Evolutionary conservation across 1,140 invertebrate species (phyloP).

Genomic region (Polypedilum vanderplanki): DNA sequence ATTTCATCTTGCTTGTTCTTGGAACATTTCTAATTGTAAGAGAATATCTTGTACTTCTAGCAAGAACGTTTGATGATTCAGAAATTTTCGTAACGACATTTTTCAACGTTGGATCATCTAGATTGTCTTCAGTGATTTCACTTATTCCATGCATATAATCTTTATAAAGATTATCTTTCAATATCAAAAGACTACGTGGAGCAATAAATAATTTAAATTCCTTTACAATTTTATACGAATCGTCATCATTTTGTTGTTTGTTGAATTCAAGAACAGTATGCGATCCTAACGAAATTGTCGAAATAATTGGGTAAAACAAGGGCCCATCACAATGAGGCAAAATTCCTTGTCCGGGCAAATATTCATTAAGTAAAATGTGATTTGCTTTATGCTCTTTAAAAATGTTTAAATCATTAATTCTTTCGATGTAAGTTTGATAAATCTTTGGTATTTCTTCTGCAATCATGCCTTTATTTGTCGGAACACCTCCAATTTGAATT

Average conservation of each 20-base stretch:
- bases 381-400: slow-evolving; percentile 79
- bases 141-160: slow-evolving; percentile 85
- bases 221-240: slow-evolving; percentile 30
- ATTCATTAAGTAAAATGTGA: slow-evolving; percentile 96
- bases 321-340: slow-evolving; percentile 94
- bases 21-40: slow-evolving; percentile 91
- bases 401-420: slow-evolving; percentile 60
- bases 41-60: slow-evolving; percentile 71
- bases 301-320: slow-evolving; percentile 85
- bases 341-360: slow-evolving; percentile 86
- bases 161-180: slow-evolving; percentile 76
- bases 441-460: slow-evolving; percentile 82
- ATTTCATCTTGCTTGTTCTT: slow-evolving; percentile 73
- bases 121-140: slow-evolving; percentile 65
- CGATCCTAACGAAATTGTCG: slow-evolving; percentile 86
- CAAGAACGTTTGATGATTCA: slow-evolving; percentile 44
- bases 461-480: slow-evolving; percentile 90
- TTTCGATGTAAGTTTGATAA: slow-evolving; percentile 68
- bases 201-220: slow-evolving; percentile 50
- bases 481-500: slow-evolving; percentile 95
- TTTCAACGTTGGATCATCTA: slow-evolving; percentile 46
- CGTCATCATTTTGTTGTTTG: slow-evolving; percentile 44
- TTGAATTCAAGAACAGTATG: slow-evolving; percentile 80
- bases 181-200: slow-evolving; percentile 77
- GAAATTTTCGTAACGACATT: slow-evolving; percentile 53